Evolutionary conservation across 2,113 vertebrate genomes (phyloP), one percentile per base, ranked within the genome.

Genomic region (Cercopithecus mona): DNA sequence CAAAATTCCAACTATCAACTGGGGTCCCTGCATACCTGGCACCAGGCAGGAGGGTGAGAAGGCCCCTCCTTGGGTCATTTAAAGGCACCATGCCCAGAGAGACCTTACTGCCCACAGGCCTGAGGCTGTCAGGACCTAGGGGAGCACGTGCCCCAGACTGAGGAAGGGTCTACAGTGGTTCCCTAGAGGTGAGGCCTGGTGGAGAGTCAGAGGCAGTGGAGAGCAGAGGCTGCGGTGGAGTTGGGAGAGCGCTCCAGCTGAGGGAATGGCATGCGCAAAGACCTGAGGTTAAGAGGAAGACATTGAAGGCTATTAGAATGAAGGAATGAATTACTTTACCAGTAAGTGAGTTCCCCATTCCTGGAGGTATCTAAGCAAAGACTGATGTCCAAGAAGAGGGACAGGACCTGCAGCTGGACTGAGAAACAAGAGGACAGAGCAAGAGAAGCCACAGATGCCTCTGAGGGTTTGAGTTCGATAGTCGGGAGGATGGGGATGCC

Each of bases 1-100:
- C 13, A 8, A 38, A 18, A 2, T 45, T 5, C 68, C 8, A 2
- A 2, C 5, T 64, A 8, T 55, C 40, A 0, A 32, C 5, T 6
- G 52, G n/a, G 45, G 20, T 61, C 45, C 64, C 40, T 30, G 1
- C 23, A 2, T 17, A 17, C 43, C 40, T 25, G 38, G 20, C 20
- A 20, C 45, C 76, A 50, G 5, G 45, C 55, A 4, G 35, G 59
- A 18, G 23, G 48, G 9, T 3, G 22, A 72, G 2, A 22, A 72
- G 43, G 10, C 14, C 75, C 57, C 35, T 78, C 1, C 2, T 3
- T 35, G 6, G 32, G 17, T 40, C 8, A 32, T 40, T 11, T 7
- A 30, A 52, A 43, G 22, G 50, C 79, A 13, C 20, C 38, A 8
- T 20, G 32, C 22, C 30, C 75, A 4, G 66, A 43, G 9, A 52